Evolutionary conservation across 2,888 invertebrate genomes (phyloP), one percentile per base, ranked within the genome.

Genomic region (Drosophila lacicola): DNA sequence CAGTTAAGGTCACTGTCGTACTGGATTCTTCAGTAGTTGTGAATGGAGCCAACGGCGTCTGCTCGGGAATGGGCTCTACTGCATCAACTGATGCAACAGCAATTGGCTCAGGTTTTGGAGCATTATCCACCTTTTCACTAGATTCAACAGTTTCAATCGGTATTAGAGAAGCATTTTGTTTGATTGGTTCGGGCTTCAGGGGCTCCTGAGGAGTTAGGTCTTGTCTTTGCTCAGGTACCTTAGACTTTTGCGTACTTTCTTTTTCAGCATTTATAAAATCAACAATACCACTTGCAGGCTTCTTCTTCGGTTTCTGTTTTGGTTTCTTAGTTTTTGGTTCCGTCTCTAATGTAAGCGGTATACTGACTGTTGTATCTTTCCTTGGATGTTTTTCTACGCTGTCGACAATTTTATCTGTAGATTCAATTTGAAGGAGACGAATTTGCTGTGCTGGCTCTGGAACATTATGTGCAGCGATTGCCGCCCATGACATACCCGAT

Each of bases 401-500:
- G 5, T 65, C 55, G 4, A 55, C 9, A 4, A 56, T 4, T 2
- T 44, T 25, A 41, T 74, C n/a, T 1, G 53, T 74, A 3, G 67
- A 39, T 29, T 73, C 74, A 17, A 58, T 60, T 67, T 74, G 73
- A 44, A 90, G 76, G 3, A 69, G 78, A 4, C 90, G 76, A 13
- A 90, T 90, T 60, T 80, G 80, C 57, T 91, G 91, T 19, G 80
- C 71, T 4, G 90, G 90, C 58, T 90, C 83, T 11, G 91, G 90
- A 21, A 90, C 90, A 74, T 90, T 91, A 58, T 90, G 89, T 10
- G 88, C 89, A 25, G 90, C 82, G 17, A 90, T 84, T 1, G 87
- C 90, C 10, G 91, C 88, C 91, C 90, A 91, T 4, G 90, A 90
- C 70, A 89, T 76, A 0, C 90, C 91, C 14, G 78, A 62, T 3